Conservation (phyloP, 2,888 invertebrate species). For the Agriopis marginaria region DNA sequence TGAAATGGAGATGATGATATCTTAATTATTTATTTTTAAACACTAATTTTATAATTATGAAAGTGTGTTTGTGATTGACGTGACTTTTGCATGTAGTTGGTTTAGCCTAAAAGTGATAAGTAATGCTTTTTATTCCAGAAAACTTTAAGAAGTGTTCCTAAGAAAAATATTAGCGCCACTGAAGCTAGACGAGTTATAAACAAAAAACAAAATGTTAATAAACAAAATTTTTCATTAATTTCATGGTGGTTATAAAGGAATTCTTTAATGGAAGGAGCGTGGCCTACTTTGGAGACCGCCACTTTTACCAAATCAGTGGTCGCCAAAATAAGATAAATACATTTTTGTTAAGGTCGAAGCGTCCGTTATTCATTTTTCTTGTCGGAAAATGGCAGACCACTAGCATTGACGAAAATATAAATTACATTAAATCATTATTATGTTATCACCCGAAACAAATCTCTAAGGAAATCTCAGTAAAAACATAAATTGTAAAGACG, state of each 20-base stretch:
- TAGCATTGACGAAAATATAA: background rate
- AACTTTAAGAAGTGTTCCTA: no score
- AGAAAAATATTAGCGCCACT: no score
- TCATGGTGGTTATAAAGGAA: conserved; percentile 11
- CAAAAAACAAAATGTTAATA: no score
- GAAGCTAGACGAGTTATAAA: background rate
- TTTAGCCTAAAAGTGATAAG: no score
- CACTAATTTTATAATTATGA: no score
- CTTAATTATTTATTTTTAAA: no score
- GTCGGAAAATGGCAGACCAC: background rate
- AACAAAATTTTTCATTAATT: background rate
- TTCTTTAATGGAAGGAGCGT: conserved; percentile 11
- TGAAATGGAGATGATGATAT: no score
- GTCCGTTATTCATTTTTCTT: conserved; percentile 14
- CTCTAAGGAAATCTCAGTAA: conserved; percentile 10
- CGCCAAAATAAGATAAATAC: conserved; percentile 15
- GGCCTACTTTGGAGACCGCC: conserved; percentile 15
- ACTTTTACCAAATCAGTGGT: conserved; percentile 24
- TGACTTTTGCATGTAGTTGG: no score
- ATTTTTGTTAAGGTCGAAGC: conserved; percentile 1
- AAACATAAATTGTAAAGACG: conserved; percentile 25
- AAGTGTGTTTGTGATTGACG: no score
- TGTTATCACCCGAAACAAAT: conserved; percentile 15
- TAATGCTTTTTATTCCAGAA: no score
- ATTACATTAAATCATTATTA: background rate